Evolutionary conservation across 2,888 invertebrate species (phyloP).

Genomic region (Hirudinaria manillensis): DNA sequence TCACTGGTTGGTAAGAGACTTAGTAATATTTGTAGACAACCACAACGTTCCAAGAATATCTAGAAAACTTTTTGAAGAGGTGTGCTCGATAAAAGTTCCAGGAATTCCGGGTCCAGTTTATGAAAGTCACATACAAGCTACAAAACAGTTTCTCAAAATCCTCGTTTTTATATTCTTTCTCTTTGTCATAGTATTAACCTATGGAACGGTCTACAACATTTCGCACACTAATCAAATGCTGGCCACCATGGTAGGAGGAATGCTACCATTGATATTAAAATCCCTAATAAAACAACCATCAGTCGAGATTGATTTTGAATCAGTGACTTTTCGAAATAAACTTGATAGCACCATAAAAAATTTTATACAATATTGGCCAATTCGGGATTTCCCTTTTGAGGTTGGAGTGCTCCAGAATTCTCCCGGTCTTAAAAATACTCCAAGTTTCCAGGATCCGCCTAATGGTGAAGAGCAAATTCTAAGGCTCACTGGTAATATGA

Average conservation of each 20-base stretch:
- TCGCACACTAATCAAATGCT: constrained; percentile 51
- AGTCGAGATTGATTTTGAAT: constrained; percentile 48
- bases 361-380: constrained; percentile 50
- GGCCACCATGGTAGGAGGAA: constrained; percentile 48
- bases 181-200: constrained; percentile 52
- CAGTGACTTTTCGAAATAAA: constrained; percentile 51
- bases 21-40: constrained; percentile 49
- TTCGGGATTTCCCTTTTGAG: constrained; percentile 46
- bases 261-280: constrained; percentile 39
- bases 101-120: constrained; percentile 52
- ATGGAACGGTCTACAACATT: constrained; percentile 49
- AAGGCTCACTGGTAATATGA: no score
- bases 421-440: no score
- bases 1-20: constrained; percentile 48
- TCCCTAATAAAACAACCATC: constrained; percentile 48
- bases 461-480: no score
- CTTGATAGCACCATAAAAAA: constrained; percentile 50
- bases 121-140: constrained; percentile 47
- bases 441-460: no score
- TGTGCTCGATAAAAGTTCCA: constrained; percentile 48
- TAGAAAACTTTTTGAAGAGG: constrained; percentile 46
- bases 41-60: constrained; percentile 51
- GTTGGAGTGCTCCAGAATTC: constrained; percentile 5
- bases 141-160: constrained; percentile 49
- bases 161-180: constrained; percentile 50